Evolutionary conservation across 2,888 invertebrate species (phyloP).

Genomic region (Altica lythri): DNA sequence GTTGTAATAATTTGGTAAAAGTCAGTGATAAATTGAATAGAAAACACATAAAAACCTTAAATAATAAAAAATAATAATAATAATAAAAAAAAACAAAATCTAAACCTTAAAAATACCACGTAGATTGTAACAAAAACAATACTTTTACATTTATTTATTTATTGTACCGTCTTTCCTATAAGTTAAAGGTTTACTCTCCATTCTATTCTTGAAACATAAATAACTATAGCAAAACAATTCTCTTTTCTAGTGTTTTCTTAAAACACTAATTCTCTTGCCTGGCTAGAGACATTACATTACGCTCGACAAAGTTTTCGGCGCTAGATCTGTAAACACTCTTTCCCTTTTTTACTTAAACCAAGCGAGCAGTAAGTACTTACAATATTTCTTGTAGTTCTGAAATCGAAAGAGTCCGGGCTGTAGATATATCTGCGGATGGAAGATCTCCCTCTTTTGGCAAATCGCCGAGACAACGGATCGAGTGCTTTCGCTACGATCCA

Average conservation of each 20-base stretch:
- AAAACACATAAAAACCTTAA: too few relatives aligned
- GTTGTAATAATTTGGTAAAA: too few relatives aligned
- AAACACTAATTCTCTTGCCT: not conserved
- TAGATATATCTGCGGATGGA: slow-evolving; percentile 5
- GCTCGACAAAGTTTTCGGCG: not conserved
- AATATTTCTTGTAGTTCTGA: slow-evolving; percentile 8
- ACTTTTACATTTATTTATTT: too few relatives aligned
- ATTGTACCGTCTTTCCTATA: too few relatives aligned
- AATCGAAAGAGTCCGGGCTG: slow-evolving; percentile 9
- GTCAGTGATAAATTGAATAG: too few relatives aligned
- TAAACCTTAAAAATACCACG: too few relatives aligned
- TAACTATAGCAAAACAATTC: too few relatives aligned
- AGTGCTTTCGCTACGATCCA: slow-evolving; percentile 16
- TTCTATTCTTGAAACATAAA: not conserved
- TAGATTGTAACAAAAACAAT: too few relatives aligned
- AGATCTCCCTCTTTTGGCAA: slow-evolving; percentile 9
- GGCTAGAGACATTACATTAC: not conserved
- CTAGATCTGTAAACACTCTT: slow-evolving; percentile 1
- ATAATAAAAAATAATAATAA: too few relatives aligned
- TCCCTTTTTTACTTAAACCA: not conserved
- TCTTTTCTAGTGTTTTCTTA: not conserved
- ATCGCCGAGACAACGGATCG: slow-evolving; percentile 10
- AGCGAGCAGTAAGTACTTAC: slow-evolving; percentile 5
- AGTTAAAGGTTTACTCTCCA: too few relatives aligned
- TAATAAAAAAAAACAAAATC: too few relatives aligned